phyloP scores from a whole-genome alignment of 2,888 invertebrate species.

The Penaeus monodon region DNA sequence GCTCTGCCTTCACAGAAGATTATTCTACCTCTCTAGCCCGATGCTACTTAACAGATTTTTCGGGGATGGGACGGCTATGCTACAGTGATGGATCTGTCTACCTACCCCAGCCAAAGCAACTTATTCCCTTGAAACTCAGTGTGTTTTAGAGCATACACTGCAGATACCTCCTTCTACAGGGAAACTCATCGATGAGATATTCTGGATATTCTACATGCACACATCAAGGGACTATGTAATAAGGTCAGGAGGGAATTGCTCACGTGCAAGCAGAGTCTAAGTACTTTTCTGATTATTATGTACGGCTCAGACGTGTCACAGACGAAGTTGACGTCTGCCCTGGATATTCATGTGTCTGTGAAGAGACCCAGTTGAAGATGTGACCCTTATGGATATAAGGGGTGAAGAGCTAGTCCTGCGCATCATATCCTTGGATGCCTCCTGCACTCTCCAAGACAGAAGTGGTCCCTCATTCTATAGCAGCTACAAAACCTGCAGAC shows the following conservation, averaged over 20 bases:
- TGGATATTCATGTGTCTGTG: background rate
- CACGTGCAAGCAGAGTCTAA: background rate
- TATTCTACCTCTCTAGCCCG: too few species aligned
- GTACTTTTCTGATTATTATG: background rate
- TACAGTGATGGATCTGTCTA: background rate
- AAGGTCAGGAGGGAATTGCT: background rate
- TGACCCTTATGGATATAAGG: slow-evolving; percentile 3
- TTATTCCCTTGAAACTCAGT: background rate
- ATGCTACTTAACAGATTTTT: background rate
- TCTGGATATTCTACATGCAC: background rate
- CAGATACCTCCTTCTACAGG: slow-evolving; percentile 6
- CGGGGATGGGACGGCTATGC: background rate
- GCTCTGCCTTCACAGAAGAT: too few species aligned
- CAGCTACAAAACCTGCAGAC: background rate
- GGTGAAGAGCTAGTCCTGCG: background rate
- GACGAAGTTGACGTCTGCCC: slow-evolving; percentile 18
- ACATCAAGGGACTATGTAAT: background rate
- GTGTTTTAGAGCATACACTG: background rate
- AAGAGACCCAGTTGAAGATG: background rate
- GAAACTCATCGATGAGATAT: background rate
- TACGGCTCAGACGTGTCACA: background rate
- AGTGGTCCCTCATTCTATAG: background rate
- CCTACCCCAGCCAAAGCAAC: background rate
- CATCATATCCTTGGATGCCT: background rate
- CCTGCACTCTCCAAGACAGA: background rate